These are phyloP conservation scores for Notothenia coriiceps DNA, from an alignment of 2,113 vertebrate species.

Conservation along the genomic window DNA sequence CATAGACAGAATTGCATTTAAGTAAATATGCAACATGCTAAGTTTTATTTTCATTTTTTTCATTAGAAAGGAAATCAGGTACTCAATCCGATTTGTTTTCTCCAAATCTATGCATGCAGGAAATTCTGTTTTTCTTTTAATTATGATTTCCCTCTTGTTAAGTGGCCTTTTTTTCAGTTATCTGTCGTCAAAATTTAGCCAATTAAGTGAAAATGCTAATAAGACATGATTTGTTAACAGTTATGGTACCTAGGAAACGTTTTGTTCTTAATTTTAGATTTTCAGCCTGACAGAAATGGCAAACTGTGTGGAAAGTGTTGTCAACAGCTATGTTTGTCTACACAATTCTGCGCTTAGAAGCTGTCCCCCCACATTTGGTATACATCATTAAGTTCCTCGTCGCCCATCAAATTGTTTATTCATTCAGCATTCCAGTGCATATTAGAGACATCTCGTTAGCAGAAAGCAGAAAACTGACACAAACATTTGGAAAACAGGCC, in stretches of 20 bases:
- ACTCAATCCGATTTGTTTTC: conserved; percentile 65
- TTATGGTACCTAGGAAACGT: conserved; percentile 75
- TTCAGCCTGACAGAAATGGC: conserved; percentile 76
- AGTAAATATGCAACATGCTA: conserved; percentile 75
- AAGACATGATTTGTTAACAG: conserved; percentile 78
- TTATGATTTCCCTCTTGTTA: conserved; percentile 71
- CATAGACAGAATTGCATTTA: conserved; percentile 71
- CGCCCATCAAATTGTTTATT: conserved; percentile 83
- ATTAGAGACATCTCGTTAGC: conserved; percentile 87
- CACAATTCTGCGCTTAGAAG: conserved; percentile 76
- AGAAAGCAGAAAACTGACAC: conserved; percentile 85
- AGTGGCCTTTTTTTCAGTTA: conserved; percentile 66
- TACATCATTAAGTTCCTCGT: conserved; percentile 85
- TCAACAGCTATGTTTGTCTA: conserved; percentile 83
- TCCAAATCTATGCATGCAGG: conserved; percentile 55
- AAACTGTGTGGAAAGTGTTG: conserved; percentile 80
- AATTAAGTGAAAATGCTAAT: conserved; percentile 75
- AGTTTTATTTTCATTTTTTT: conserved; percentile 79
- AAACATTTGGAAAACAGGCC: conserved; percentile 76
- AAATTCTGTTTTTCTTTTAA: conserved; percentile 78
- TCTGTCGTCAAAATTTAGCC: conserved; percentile 76
- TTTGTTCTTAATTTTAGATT: conserved; percentile 77
- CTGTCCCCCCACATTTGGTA: conserved; percentile 85
- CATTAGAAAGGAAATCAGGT: conserved; percentile 79
- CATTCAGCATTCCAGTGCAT: conserved; percentile 84